These are phyloP conservation scores for Phyllostomus discolor DNA, from an alignment of 2,113 vertebrate species.

Conservation along the genomic window DNA sequence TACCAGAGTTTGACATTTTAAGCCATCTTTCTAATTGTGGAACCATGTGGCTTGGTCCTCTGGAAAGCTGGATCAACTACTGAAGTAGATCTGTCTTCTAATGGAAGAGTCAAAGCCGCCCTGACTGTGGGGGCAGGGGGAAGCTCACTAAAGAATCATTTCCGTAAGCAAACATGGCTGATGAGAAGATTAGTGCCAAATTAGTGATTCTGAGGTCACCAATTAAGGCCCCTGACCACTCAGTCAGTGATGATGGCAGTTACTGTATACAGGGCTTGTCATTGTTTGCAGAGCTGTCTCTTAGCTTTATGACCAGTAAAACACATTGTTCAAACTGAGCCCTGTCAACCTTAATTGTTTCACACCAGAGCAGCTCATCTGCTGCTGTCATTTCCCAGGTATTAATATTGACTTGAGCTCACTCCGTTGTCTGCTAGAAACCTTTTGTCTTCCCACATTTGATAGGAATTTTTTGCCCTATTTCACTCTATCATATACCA, in stretches of 20 bases:
- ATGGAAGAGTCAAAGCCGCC: not conserved
- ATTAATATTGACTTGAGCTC: slow-evolving; percentile 57
- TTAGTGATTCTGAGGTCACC: slow-evolving; percentile 32
- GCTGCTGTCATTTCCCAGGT: slow-evolving; percentile 29
- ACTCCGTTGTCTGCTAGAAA: slow-evolving; percentile 11
- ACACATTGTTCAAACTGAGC: slow-evolving; percentile 36
- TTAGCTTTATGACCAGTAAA: slow-evolving; percentile 42
- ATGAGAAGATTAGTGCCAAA: slow-evolving; percentile 26
- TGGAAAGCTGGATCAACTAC: slow-evolving; percentile 23
- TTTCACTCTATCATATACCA: not conserved
- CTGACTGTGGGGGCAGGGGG: not conserved
- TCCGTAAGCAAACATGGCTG: not conserved
- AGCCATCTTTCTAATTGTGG: slow-evolving; percentile 37
- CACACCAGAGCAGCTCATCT: not conserved
- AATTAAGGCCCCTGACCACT: not conserved
- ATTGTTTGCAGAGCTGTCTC: slow-evolving; percentile 46
- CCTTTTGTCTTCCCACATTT: not conserved
- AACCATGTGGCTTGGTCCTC: not conserved
- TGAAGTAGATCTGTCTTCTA: not conserved
- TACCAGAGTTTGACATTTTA: slow-evolving; percentile 50
- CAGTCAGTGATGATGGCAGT: not conserved
- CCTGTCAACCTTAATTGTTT: slow-evolving; percentile 48
- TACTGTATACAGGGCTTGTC: not conserved
- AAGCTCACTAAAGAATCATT: not conserved
- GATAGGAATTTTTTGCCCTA: not conserved